phyloP scores from a whole-genome alignment of 2,113 vertebrate genomes.

The Peromyscus californicus region DNA sequence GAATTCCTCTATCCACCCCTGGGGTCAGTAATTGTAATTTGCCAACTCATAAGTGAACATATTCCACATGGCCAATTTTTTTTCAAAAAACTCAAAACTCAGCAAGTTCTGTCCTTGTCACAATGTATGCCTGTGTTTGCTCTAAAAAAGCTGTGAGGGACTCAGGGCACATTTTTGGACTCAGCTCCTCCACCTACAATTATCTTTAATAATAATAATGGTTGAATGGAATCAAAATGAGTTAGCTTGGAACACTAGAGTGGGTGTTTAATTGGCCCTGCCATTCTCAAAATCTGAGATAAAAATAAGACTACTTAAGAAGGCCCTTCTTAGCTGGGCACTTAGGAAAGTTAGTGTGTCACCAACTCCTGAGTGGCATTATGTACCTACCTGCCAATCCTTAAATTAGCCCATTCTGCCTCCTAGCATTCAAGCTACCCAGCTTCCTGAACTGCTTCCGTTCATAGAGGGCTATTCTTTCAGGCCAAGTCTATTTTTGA shows the following conservation, averaged over 20 bases:
- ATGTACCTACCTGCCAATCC: conserved; percentile 53
- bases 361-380: conserved; percentile 33
- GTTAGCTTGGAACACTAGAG: conserved; percentile 74
- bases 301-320: conserved; percentile 78
- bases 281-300: conserved; percentile 69
- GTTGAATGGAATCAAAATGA: conserved; percentile 74
- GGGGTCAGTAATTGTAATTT: conserved; percentile 19
- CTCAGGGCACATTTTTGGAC: conserved; percentile 61
- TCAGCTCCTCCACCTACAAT: conserved; percentile 67
- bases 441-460: conserved; percentile 61
- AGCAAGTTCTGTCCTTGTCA: conserved; percentile 60
- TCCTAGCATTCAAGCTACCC: conserved; percentile 4
- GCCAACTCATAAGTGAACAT: conserved; percentile 42
- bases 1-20: background rate
- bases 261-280: conserved; percentile 81
- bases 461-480: conserved; percentile 68
- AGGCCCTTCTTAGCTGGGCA: conserved; percentile 65
- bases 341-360: conserved; percentile 63
- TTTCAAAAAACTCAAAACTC: background rate
- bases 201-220: conserved; percentile 79
- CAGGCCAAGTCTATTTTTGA: conserved; percentile 66
- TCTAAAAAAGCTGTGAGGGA: background rate
- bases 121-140: conserved; percentile 34
- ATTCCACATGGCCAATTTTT: background rate
- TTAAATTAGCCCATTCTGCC: conserved; percentile 70